Base-by-base conservation (phyloP, 2,888 invertebrate genomes). In the Sturmia bella region DNA sequence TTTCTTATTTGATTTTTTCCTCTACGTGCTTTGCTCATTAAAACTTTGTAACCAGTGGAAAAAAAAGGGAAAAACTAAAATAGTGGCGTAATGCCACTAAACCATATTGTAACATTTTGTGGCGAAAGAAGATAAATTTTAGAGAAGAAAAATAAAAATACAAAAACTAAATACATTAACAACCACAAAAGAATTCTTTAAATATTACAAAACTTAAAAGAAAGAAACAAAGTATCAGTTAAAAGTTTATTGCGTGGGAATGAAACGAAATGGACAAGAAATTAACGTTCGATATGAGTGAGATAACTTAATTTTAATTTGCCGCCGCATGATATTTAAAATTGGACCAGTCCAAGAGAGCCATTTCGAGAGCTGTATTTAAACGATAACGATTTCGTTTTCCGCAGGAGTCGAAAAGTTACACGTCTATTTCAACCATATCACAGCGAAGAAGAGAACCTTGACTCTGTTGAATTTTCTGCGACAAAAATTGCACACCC, bases 11-110 rank as follows among this genome's bases (percentile, higher is more conserved):
- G 17, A 15, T 48, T 19, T 45, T 37, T 13, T 37, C 17, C 17
- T 45, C 32, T 4, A 17, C 5, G 9, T 64, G 12, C 41, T 24
- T 54, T 68, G 54, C 39, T 68, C 41, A 68, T 68, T 68, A 68
- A 68, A 54, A 54, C 32, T 54, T 54, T 32, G 15, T 3, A 32
- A 32, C 32, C n/a, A 32, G 15, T 17, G 32, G 13, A 1, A 17
- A 3, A 21, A 52, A 52, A 32, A 7, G 32, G 9, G 9, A 9
- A 54, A 54, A 32, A 17, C n/a, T 7, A 15, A 15, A 11, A 15
- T 15, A 15, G 45, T 45, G 45, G 15, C 24, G n/a, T 5, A 24
- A 2, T 32, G 19, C 27, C 15, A 54, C 32, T 32, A 32, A 32
- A 54, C 54, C 54, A 54, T 54, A 15, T 54, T 54, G 54, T 32